These are phyloP conservation scores for Corythornis vintsioides DNA, from an alignment of 2,113 vertebrate genomes.

Conservation along the genomic window DNA sequence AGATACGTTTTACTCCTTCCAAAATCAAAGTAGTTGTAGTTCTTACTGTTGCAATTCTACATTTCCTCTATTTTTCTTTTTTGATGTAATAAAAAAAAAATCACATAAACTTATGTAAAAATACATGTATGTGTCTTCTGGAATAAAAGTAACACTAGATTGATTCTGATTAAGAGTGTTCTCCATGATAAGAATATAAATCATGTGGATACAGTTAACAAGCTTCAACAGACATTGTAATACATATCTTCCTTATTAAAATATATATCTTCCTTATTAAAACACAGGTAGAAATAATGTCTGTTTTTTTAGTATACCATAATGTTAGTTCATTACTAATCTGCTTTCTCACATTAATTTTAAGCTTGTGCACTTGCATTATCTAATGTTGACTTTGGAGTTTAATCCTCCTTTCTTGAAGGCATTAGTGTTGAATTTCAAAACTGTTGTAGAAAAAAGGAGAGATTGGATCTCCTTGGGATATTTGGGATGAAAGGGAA, in stretches of 20 bases:
- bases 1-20: background rate
- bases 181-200: background rate
- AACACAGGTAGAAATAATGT: background rate
- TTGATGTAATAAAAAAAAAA: background rate
- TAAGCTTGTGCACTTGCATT: background rate
- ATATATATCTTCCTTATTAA: background rate
- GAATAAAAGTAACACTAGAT: background rate
- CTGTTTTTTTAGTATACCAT: background rate
- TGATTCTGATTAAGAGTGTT: background rate
- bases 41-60: background rate
- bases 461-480: background rate
- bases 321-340: background rate
- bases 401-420: slow-evolving; percentile 19
- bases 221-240: background rate
- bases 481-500: background rate
- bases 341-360: slow-evolving; percentile 24
- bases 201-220: background rate
- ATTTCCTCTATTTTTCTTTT: background rate
- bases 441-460: background rate
- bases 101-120: background rate
- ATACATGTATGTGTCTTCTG: background rate
- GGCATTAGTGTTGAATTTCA: background rate
- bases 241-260: background rate
- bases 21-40: background rate
- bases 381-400: slow-evolving; percentile 4